Percentiles rank a stretch among this genome's conserved stretches.
Evolutionary conservation across 2,888 invertebrate species (phyloP).

Genomic region (Leptothorax acervorum): DNA sequence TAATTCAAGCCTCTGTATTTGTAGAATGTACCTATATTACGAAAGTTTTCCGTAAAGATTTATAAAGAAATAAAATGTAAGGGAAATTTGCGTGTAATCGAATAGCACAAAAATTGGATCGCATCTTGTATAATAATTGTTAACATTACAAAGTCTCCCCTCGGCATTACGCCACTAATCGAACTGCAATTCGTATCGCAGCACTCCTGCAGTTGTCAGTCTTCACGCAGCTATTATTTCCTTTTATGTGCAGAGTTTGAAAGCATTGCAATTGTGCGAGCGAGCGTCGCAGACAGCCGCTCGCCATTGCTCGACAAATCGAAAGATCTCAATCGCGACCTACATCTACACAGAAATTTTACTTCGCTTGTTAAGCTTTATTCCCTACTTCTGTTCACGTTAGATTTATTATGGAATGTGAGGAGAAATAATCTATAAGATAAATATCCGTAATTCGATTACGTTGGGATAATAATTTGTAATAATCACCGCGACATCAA

Average conservation of each 20-base stretch:
- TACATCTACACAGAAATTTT: slow-evolving; percentile 30
- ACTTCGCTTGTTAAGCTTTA: slow-evolving; percentile 17
- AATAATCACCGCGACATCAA: neutral
- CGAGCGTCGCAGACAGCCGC: slow-evolving; percentile 21
- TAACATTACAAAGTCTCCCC: neutral
- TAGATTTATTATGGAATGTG: neutral
- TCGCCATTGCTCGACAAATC: slow-evolving; percentile 40
- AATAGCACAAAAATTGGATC: slow-evolving; percentile 12
- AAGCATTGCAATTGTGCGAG: slow-evolving; percentile 16
- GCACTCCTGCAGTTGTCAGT: slow-evolving; percentile 35
- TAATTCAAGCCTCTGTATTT: neutral
- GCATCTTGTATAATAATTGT: neutral
- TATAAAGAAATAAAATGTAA: neutral
- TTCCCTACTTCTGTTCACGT: neutral
- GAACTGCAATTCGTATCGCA: slow-evolving; percentile 37
- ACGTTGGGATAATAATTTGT: slow-evolving; percentile 1
- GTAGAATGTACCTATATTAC: neutral
- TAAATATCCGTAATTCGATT: neutral
- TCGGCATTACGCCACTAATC: slow-evolving; percentile 9
- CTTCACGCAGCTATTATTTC: slow-evolving; percentile 21
- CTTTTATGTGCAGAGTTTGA: slow-evolving; percentile 24
- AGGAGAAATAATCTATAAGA: neutral
- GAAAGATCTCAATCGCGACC: slow-evolving; percentile 57
- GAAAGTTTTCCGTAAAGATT: neutral
- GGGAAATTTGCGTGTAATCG: neutral